These are phyloP conservation scores for Coptotermes formosanus DNA, from an alignment of 1,140 invertebrate genomes.

Conservation along the genomic window DNA sequence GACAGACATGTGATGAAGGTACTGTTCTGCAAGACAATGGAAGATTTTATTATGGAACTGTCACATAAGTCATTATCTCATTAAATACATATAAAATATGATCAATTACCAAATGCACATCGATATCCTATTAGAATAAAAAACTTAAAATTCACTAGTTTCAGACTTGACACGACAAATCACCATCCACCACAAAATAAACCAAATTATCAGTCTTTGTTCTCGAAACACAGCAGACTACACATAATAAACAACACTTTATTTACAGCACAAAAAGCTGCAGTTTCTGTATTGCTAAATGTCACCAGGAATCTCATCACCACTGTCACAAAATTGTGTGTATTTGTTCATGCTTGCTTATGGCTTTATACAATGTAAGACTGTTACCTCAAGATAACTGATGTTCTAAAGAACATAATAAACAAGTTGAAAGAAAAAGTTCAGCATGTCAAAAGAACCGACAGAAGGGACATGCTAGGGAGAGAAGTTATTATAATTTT, in stretches of 20 bases:
- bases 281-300: neutral
- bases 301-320: neutral
- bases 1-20: neutral
- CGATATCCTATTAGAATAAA: neutral
- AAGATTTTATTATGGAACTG: slow-evolving; percentile 10
- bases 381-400: too few relatives aligned
- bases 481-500: neutral
- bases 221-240: neutral
- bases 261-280: neutral
- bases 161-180: neutral
- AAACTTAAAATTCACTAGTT: neutral
- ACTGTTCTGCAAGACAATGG: neutral
- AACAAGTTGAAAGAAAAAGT: neutral
- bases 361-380: neutral
- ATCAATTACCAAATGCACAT: neutral
- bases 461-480: neutral
- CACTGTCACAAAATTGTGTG: neutral
- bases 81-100: slow-evolving; percentile 8
- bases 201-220: neutral
- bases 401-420: neutral
- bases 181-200: slow-evolving; percentile 4
- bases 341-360: neutral
- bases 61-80: neutral
- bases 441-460: neutral
- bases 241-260: neutral